Evolutionary conservation across 2,888 invertebrate genomes (phyloP).

Genomic region (Callyntrura guangdongensis): DNA sequence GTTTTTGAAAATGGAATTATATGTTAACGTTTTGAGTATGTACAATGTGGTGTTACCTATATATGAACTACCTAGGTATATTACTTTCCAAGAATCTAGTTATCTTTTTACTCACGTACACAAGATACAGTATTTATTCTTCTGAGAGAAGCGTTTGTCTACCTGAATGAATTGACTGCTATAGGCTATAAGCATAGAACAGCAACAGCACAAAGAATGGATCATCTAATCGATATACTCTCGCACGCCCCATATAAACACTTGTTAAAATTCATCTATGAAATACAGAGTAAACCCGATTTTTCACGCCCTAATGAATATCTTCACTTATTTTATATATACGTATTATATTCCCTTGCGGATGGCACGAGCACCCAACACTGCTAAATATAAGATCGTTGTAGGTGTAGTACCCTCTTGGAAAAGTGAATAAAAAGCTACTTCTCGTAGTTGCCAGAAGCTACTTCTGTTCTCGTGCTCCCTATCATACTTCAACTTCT

Average conservation of each 20-base stretch:
- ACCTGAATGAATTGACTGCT: not conserved
- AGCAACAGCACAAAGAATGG: not conserved
- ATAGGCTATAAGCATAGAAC: too few species aligned
- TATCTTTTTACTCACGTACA: not conserved
- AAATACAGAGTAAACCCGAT: conserved; percentile 18
- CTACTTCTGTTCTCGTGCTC: not conserved
- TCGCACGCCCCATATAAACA: not conserved
- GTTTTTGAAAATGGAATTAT: too few species aligned
- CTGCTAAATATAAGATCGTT: not conserved
- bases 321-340: not conserved
- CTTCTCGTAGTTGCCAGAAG: conserved; percentile 18
- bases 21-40: too few species aligned
- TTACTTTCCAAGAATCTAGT: not conserved
- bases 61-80: not conserved
- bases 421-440: conserved; percentile 33
- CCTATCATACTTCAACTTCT: not conserved
- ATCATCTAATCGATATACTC: conserved; percentile 7
- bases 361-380: not conserved
- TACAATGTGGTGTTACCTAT: not conserved
- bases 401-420: not conserved
- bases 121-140: not conserved
- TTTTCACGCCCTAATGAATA: conserved; percentile 29
- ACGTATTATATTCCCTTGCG: not conserved
- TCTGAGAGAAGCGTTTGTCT: not conserved
- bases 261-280: conserved; percentile 30